These are phyloP conservation scores for Megaleporinus macrocephalus DNA, from an alignment of 2,113 vertebrate genomes.

Conservation along the genomic window DNA sequence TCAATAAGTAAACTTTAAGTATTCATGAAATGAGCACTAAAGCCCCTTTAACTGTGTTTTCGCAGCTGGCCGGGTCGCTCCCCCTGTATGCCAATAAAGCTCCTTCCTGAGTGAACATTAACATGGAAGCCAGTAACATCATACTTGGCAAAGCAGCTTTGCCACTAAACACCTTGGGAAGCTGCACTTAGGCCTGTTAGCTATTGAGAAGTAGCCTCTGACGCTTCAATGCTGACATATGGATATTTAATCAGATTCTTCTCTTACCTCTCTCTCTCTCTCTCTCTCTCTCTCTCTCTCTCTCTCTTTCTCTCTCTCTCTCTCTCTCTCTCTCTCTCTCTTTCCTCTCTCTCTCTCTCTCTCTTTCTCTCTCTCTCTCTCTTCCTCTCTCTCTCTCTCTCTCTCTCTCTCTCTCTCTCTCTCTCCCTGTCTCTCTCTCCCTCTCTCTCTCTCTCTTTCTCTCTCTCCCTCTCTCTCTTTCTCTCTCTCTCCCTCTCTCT, in stretches of 20 bases:
- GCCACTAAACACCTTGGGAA: conserved; percentile 77
- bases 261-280: conserved; percentile 4
- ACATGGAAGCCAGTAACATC: conserved; percentile 77
- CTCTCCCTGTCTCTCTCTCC: too few relatives aligned
- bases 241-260: conserved; percentile 64
- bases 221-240: conserved; percentile 68
- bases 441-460: neutral
- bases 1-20: conserved; percentile 76
- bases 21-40: conserved; percentile 77
- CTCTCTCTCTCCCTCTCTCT: too few relatives aligned
- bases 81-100: conserved; percentile 69
- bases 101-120: conserved; percentile 77
- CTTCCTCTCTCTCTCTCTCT: neutral
- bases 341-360: neutral
- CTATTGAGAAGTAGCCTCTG: conserved; percentile 52
- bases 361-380: conserved; percentile 12
- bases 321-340: conserved; percentile 4
- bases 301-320: neutral
- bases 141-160: conserved; percentile 73
- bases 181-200: conserved; percentile 61
- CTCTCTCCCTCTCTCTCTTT: conserved; percentile 13
- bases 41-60: conserved; percentile 79
- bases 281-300: neutral
- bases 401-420: neutral
- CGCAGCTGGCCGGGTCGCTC: conserved; percentile 73